Base-by-base conservation (phyloP, 1,140 invertebrate genomes). In the Drosophila guanche region DNA sequence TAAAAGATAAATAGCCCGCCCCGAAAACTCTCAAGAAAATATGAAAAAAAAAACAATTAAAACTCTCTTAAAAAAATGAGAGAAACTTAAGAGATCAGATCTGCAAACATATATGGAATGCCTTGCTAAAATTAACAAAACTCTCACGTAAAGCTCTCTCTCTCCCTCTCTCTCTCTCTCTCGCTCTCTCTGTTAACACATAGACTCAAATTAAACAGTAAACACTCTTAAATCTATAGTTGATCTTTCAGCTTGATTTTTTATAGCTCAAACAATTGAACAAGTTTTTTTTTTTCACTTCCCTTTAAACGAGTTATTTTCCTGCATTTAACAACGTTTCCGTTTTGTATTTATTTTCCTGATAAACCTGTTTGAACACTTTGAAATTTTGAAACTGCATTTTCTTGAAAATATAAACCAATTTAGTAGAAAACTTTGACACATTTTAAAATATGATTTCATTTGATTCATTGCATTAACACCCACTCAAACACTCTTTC, bases 221-320 rank as follows among this genome's bases (percentile, higher is more conserved):
- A 79, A 79, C 33, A 37, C 56, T 65, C 51, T 73, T 85, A 69
- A 79, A 52, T 55, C 69, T 46, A 47, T 54, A 79, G 51, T 71
- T 72, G 66, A 67, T 63, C 60, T 53, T 76, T 69, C 67, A 72
- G 65, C 72, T 83, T 67, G 43, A 61, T 75, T 75, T 63, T 62
- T 65, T 68, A 8, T 53, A 1, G 62, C 71, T 60, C 48, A 85
- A 79, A 85, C 73, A 76, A 71, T 77, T 76, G 56, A 47, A 29
- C 65, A 58, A 78, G 69, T 79, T 84, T 70, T 78, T 68, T 60
- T n/a, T 52, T 47, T 56, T 37, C 1, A 42, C 58, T 68, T 78
- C 42, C 37, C 25, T 42, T 40, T 27, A 53, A 62, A 65, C 55
- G 29, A 45, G 76, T 66, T 55, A 33, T 33, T 10, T 33, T 10